Evolutionary conservation across 2,797 vertebrate species (phyloP).

Genomic region (Hafferia zeledoni): DNA sequence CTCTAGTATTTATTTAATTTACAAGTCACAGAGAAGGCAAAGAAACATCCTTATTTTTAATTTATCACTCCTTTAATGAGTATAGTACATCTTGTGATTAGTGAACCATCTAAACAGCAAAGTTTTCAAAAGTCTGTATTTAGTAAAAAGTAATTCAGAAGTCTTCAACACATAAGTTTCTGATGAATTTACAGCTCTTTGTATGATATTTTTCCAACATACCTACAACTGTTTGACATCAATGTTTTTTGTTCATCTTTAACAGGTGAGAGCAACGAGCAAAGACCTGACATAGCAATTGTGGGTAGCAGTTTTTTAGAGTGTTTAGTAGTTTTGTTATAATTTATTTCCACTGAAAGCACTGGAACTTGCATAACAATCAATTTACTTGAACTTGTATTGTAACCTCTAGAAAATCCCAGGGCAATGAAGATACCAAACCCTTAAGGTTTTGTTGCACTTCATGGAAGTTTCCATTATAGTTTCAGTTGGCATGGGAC

Average conservation of each 20-base stretch:
- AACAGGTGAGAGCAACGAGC: background rate
- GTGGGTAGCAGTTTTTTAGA: background rate
- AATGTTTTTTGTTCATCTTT: background rate
- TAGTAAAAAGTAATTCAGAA: background rate
- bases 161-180: background rate
- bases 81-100: background rate
- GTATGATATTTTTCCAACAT: background rate
- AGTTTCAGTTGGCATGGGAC: background rate
- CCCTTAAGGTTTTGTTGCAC: background rate
- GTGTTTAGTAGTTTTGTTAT: background rate
- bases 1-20: background rate
- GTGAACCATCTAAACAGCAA: background rate
- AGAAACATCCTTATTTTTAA: background rate
- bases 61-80: background rate
- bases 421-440: background rate
- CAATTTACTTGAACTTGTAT: background rate
- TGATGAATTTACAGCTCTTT: background rate
- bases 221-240: accelerated
- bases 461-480: background rate
- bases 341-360: background rate
- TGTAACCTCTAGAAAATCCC: background rate
- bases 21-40: background rate
- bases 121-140: background rate
- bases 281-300: background rate
- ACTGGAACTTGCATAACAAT: background rate